Evolutionary conservation across 1,140 invertebrate species (phyloP), one percentile per base, ranked within the genome.

Genomic region (Zelostemma sp.): DNA sequence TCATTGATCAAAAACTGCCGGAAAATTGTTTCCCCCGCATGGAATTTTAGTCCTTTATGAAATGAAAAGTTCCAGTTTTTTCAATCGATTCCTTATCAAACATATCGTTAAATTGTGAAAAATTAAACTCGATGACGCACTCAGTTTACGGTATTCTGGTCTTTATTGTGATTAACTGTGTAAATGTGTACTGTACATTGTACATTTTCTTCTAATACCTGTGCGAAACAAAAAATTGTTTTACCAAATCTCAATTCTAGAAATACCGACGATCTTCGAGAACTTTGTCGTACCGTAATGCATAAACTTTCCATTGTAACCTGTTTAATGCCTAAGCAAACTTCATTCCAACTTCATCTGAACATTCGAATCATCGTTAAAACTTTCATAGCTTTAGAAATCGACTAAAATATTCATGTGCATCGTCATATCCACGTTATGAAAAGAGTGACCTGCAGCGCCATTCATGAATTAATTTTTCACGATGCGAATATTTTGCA

Each of bases 281-380:
- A 14, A 64, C 70, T 51, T 74, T 70, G 68, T 76, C 71, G 73
- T 77, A 75, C 45, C 69, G 75, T 72, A 77, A 75, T 71, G 66
- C 64, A 77, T 74, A 76, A 60, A 25, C 56, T 68, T 76, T 76
- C 68, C 73, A 79, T 68, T 75, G 69, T 61, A 73, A 74, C 72
- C 71, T 71, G 67, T 79, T 74, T 63, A 72, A 72, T 41, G 62
- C 62, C 66, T 76, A 68, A 76, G 72, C 58, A 71, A 64, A 62
- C 49, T n/a, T 75, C 62, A 68, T 71, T 76, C 61, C 17, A 72
- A 71, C 45, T 64, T 79, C 49, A 49, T 76, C 61, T 67, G 66
- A 56, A 73, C 49, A 72, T 51, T 64, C 43, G 71, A 71, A 66
- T 43, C 55, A 62, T 55, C 45, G 17, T 73, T 60, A 57, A 18